Evolutionary conservation across 2,888 invertebrate genomes (phyloP), one percentile per base, ranked within the genome.

Genomic region (Melinaea menophilus): DNA sequence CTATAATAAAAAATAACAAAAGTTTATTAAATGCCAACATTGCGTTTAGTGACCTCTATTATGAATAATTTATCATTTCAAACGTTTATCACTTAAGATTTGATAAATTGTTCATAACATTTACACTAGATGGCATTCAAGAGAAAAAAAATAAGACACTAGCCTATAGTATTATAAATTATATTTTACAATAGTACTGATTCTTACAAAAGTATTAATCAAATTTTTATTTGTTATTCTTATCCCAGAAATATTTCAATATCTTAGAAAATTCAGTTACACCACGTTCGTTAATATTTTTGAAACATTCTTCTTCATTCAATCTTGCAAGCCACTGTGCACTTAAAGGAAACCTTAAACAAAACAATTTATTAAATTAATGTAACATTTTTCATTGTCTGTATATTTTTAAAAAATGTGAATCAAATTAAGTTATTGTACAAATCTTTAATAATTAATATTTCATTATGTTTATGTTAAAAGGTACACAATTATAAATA

Each of bases 261-360:
- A 71, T 1, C n/a, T 71, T 61, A 0, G 55, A 67, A 2, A 82
- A 66, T 5, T 67, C 22, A 5, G 71, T 62, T 0, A 72, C 69
- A 9, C 79, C 76, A 0, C 75, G 76, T 2, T 61, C 62, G 5
- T 73, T 66, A 41, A 77, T 72, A 9, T 79, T 79, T 59, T 78
- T 73, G 67, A 79, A 79, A n/a, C 65, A 75, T 1, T 76, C 69
- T 46, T 78, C 76, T 51, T 73, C 61, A 22, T 75, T 66, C 35
- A 84, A 59, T 13, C 69, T 69, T 0, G 73, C 64, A 2, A 82
- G 60, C 81, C 82, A 82, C 3, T 71, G 75, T 0, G 59, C 41
- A 4, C 72, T 69, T 2, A 73, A 73, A 3, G 82, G 81, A 64
- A 71, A 81, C 63, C 81, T 81, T 68, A 3, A 68, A 69, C 31